Conservation (phyloP, 2,888 invertebrate genomes). For the Lepidochrysops patricia region DNA sequence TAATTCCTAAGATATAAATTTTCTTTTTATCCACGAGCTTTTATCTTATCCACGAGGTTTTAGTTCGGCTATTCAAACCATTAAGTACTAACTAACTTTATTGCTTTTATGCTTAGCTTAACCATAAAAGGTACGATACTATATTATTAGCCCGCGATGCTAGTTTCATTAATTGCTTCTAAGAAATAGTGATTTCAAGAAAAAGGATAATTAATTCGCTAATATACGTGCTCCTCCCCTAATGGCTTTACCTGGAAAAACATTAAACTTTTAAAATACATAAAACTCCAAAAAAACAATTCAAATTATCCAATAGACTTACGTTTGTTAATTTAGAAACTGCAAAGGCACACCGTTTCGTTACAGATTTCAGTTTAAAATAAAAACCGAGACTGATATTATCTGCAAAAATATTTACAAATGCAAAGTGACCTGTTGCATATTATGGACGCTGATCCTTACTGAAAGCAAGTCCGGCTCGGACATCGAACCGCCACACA, state of each 20-base stretch:
- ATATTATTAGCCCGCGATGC: not conserved
- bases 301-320: too few species aligned
- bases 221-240: not conserved
- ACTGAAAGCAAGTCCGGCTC: constrained; percentile 18
- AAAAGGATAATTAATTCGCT: not conserved
- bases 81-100: not conserved
- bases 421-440: not conserved
- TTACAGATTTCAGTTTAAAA: not conserved
- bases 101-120: not conserved
- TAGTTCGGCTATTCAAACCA: not conserved
- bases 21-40: not conserved
- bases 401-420: not conserved
- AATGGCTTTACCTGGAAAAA: not conserved
- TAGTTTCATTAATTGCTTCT: not conserved
- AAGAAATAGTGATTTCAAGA: not conserved
- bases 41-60: too few species aligned
- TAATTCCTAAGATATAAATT: not conserved
- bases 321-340: too few species aligned
- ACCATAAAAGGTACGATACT: not conserved
- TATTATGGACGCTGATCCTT: not conserved
- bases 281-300: not conserved
- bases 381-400: not conserved
- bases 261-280: not conserved
- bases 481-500: constrained; percentile 50
- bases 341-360: too few species aligned